phyloP scores from a whole-genome alignment of 2,113 vertebrate species.

The Lophura nycthemera region DNA sequence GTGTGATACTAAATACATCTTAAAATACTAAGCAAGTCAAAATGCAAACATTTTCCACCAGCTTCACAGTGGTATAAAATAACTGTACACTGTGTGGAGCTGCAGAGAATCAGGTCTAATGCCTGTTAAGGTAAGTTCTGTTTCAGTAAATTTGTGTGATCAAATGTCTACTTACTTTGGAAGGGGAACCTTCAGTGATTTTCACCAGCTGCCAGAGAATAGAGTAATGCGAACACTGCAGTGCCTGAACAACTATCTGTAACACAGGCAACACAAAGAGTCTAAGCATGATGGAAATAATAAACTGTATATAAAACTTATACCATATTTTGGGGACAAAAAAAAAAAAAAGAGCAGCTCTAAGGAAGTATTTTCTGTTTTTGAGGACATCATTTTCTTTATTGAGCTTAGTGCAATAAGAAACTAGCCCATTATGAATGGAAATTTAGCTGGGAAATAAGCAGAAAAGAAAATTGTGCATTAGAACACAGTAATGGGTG shows the following conservation, averaged over 20 bases:
- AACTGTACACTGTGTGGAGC: not conserved
- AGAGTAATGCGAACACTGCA: conserved; percentile 99
- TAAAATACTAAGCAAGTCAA: not conserved
- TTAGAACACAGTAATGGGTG: not conserved
- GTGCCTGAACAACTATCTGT: conserved; percentile 96
- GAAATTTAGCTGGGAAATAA: not conserved
- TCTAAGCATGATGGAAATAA: not conserved
- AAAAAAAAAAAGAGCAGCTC: not conserved
- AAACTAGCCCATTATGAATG: not conserved
- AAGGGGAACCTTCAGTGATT: conserved; percentile 95
- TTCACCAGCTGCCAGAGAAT: conserved; percentile 99
- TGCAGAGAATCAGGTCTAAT: not conserved
- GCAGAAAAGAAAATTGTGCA: not conserved
- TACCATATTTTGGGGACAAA: not conserved
- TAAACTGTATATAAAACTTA: not conserved
- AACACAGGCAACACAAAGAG: conserved; percentile 64
- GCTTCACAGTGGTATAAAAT: not conserved
- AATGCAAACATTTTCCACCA: not conserved
- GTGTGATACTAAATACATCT: not conserved
- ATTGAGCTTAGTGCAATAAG: not conserved
- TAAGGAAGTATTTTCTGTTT: not conserved
- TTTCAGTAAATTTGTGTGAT: not conserved
- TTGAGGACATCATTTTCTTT: not conserved
- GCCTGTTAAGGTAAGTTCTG: not conserved
- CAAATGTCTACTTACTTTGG: conserved; percentile 86